Evolutionary conservation across 2,888 invertebrate genomes (phyloP), one percentile per base, ranked within the genome.

Genomic region (Dysmachus trigonus): DNA sequence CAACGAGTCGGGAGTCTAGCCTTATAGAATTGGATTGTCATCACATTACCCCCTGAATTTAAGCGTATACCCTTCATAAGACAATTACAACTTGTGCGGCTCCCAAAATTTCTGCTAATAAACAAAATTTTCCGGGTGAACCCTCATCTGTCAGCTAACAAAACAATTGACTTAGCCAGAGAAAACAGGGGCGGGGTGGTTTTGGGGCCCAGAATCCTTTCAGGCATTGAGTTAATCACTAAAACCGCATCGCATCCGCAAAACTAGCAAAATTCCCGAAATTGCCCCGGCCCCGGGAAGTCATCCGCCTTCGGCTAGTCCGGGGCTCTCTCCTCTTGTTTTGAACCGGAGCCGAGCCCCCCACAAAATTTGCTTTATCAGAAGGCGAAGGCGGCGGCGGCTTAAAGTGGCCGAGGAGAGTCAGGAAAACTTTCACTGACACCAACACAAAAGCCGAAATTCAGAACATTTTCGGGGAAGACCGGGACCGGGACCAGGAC

Each of bases 111-210:
- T 83, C 27, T 72, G 71, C 83, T 83, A 83, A 83, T 83, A 83
- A 83, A 83, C 83, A 38, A 71, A 83, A 83, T 83, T 83, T 72
- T 72, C 83, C 72, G 30, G 72, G 6, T 72, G 71, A 72, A 83
- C 83, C 83, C 83, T 83, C 83, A 72, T 83, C 83, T 83, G 83
- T 72, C 83, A 83, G 83, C 72, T 41, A 71, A 83, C 83, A 83
- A 83, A 83, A 83, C 83, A 83, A 83, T 83, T 83, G 83, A 83
- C 83, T 83, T 83, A 83, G 38, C 83, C 38, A 72, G 72, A n/a
- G n/a, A n/a, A n/a, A 38, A 38, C 38, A 41, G 8, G 13, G 41
- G 41, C n/a, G 72, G n/a, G n/a, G n/a, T n/a, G n/a, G n/a, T n/a
- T 30, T 71, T 10, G 18, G 27, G 72, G 10, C n/a, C 22, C 10